These are phyloP conservation scores for Sitta europaea DNA, from an alignment of 2,113 vertebrate genomes.

Conservation along the genomic window DNA sequence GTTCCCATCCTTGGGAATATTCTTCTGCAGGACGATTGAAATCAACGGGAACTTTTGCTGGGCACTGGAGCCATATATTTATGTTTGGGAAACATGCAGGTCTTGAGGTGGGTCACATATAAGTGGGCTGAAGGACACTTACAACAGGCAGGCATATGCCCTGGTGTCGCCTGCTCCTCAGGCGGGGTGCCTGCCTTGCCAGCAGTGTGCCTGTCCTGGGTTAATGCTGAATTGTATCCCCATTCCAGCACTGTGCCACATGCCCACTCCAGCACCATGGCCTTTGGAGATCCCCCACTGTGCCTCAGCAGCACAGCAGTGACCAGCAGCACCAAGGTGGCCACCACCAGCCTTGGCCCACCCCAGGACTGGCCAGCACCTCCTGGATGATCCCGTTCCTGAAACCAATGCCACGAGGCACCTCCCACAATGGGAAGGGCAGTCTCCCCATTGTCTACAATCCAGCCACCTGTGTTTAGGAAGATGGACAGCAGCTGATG, in stretches of 20 bases:
- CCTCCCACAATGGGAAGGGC: neutral
- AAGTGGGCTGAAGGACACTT: neutral
- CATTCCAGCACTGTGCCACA: neutral
- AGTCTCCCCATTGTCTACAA: neutral
- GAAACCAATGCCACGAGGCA: neutral
- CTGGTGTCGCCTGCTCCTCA: neutral
- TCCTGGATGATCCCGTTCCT: neutral
- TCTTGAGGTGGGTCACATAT: fast-evolving
- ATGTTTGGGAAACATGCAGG: neutral
- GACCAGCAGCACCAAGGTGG: neutral
- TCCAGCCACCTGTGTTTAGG: neutral
- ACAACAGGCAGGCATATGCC: fast-evolving
- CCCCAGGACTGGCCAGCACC: neutral
- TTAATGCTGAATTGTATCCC: too few relatives aligned
- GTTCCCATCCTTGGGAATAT: neutral
- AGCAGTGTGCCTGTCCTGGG: neutral
- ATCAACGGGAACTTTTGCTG: neutral
- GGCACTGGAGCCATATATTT: neutral
- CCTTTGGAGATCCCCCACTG: neutral
- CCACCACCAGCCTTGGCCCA: neutral
- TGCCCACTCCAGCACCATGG: too few relatives aligned
- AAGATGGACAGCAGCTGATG: neutral
- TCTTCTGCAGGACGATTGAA: neutral
- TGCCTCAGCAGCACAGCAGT: neutral
- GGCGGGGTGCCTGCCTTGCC: neutral